These are phyloP conservation scores for Cryptocheilus praepositus DNA, from an alignment of 2,888 invertebrate genomes.

Conservation along the genomic window DNA sequence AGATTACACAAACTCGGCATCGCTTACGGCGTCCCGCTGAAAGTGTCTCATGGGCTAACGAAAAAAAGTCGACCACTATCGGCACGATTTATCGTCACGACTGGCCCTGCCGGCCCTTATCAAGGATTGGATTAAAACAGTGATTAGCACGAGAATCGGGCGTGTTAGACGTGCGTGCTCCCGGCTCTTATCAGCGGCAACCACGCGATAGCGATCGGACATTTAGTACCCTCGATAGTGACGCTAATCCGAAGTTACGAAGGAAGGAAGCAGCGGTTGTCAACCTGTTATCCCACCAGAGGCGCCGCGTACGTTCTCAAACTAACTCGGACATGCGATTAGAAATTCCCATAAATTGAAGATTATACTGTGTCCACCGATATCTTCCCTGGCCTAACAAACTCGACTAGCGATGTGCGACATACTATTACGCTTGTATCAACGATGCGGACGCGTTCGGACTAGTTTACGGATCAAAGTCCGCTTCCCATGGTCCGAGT, in stretches of 20 bases:
- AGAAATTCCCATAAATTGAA: slow-evolving; percentile 56
- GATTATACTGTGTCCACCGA: slow-evolving; percentile 34
- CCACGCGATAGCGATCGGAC: slow-evolving; percentile 66
- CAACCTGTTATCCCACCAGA: slow-evolving; percentile 52
- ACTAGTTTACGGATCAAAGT: too few relatives aligned
- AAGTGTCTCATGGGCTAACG: slow-evolving; percentile 50
- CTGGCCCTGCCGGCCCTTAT: slow-evolving; percentile 55
- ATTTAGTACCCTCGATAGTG: slow-evolving; percentile 69
- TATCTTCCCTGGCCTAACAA: too few relatives aligned
- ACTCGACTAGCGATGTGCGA: neutral
- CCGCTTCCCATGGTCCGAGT: too few relatives aligned
- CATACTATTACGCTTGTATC: neutral
- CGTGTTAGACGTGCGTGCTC: slow-evolving; percentile 60
- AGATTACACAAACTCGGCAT: slow-evolving; percentile 36
- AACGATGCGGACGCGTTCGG: too few relatives aligned
- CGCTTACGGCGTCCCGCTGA: slow-evolving; percentile 40
- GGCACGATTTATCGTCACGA: slow-evolving; percentile 61
- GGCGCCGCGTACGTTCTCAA: slow-evolving; percentile 40
- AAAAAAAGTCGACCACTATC: slow-evolving; percentile 50
- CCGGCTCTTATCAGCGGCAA: slow-evolving; percentile 47
- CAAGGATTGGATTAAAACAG: slow-evolving; percentile 66
- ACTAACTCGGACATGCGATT: slow-evolving; percentile 51
- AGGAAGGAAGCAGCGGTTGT: slow-evolving; percentile 63
- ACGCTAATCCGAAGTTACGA: slow-evolving; percentile 66
- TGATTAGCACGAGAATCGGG: slow-evolving; percentile 65